Conservation (phyloP, 2,797 vertebrate genomes). For the Acanthornis magna region DNA sequence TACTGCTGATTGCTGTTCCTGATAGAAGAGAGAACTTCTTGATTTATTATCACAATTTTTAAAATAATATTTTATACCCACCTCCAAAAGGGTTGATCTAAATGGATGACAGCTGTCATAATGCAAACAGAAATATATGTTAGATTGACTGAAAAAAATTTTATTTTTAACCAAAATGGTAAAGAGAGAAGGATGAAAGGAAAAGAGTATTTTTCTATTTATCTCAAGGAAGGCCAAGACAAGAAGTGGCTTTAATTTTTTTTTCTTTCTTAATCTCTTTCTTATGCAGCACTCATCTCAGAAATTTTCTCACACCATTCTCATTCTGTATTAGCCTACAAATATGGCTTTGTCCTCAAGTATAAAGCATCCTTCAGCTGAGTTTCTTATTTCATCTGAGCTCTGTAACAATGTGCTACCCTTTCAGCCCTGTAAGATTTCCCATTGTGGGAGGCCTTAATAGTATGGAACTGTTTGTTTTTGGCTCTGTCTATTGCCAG, state of each 20-base stretch:
- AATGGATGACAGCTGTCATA: background rate
- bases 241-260: background rate
- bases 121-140: background rate
- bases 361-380: background rate
- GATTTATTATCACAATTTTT: background rate
- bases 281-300: background rate
- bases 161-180: background rate
- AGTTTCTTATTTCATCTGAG: background rate
- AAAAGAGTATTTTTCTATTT: background rate
- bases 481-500: slow-evolving; percentile 16
- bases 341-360: background rate
- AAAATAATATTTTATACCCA: background rate
- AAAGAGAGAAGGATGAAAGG: background rate
- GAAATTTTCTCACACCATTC: background rate
- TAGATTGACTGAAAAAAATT: background rate
- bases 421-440: background rate
- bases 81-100: background rate
- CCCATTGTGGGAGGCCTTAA: background rate
- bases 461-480: background rate
- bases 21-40: background rate
- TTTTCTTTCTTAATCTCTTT: background rate
- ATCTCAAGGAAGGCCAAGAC: background rate
- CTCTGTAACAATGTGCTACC: background rate
- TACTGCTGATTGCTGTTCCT: background rate
- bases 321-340: background rate